These are phyloP conservation scores for Ctenoplectra terminalis DNA, from an alignment of 1,140 invertebrate species.

Conservation along the genomic window DNA sequence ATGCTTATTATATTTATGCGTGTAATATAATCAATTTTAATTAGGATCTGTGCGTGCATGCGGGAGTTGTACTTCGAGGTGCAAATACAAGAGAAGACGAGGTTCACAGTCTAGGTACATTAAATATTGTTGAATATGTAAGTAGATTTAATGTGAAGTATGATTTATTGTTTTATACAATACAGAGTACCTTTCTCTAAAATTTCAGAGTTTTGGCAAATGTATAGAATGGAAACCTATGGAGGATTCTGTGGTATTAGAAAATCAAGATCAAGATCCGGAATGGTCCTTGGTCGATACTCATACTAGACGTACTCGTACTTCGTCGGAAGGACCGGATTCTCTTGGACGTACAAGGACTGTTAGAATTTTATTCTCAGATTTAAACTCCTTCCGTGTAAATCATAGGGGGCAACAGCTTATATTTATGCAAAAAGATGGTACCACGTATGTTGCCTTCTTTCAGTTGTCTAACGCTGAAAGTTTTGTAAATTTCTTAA, in stretches of 20 bases:
- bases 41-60: slow-evolving; percentile 82
- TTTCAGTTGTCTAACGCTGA: slow-evolving; percentile 94
- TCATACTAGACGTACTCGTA: slow-evolving; percentile 84
- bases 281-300: slow-evolving; percentile 92
- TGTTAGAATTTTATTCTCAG: slow-evolving; percentile 86
- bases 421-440: slow-evolving; percentile 89
- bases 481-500: slow-evolving; percentile 88
- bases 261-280: slow-evolving; percentile 89
- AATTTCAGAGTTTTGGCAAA: slow-evolving; percentile 81
- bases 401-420: slow-evolving; percentile 87
- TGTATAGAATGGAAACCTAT: slow-evolving; percentile 92
- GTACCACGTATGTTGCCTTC: slow-evolving; percentile 89
- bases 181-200: slow-evolving; percentile 4
- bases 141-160: slow-evolving; percentile 40
- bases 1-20: not conserved
- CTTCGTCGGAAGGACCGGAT: slow-evolving; percentile 83
- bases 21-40: slow-evolving; percentile 31
- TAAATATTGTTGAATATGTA: slow-evolving; percentile 83
- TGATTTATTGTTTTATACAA: not conserved
- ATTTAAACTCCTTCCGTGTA: slow-evolving; percentile 87
- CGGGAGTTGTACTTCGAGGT: slow-evolving; percentile 79
- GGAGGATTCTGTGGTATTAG: slow-evolving; percentile 88
- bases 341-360: slow-evolving; percentile 83
- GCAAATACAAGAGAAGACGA: slow-evolving; percentile 79
- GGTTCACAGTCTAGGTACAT: slow-evolving; percentile 79